Percentiles rank a stretch among this genome's conserved stretches.
These are phyloP conservation scores for Seriola dumerili DNA, from an alignment of 2,113 vertebrate genomes.

Conservation along the genomic window DNA sequence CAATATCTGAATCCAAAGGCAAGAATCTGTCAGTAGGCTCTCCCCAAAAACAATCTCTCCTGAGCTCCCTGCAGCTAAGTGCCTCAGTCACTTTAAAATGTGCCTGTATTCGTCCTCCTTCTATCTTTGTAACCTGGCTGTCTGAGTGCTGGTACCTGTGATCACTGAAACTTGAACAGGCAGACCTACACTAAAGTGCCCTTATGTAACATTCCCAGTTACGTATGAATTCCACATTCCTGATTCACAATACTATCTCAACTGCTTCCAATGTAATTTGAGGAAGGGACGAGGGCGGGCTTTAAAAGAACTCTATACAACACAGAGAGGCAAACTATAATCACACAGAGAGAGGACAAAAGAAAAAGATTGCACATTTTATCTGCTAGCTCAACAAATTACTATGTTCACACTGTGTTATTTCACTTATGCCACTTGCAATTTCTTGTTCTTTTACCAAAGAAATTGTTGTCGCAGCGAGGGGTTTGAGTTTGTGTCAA, in stretches of 20 bases:
- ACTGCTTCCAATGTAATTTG: constrained; percentile 53
- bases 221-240: constrained; percentile 58
- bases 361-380: not conserved
- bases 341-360: constrained; percentile 7
- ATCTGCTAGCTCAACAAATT: not conserved
- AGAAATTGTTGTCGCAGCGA: not conserved
- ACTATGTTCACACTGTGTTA: not conserved
- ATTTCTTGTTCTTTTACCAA: not conserved
- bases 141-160: constrained; percentile 45
- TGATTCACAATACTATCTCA: constrained; percentile 39
- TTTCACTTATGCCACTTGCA: not conserved
- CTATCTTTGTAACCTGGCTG: constrained; percentile 32
- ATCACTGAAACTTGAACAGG: constrained; percentile 25
- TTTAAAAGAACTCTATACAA: not conserved
- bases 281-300: constrained; percentile 50
- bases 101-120: constrained; percentile 15
- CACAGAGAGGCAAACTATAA: not conserved
- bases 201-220: constrained; percentile 75
- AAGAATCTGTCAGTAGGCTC: constrained; percentile 11
- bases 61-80: constrained; percentile 6
- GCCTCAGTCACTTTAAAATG: constrained; percentile 14
- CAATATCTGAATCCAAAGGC: constrained; percentile 17
- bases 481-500: not conserved
- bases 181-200: constrained; percentile 45
- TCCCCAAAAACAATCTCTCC: not conserved